Conservation (phyloP, 2,113 vertebrate genomes). For the Psilopogon haemacephalus region DNA sequence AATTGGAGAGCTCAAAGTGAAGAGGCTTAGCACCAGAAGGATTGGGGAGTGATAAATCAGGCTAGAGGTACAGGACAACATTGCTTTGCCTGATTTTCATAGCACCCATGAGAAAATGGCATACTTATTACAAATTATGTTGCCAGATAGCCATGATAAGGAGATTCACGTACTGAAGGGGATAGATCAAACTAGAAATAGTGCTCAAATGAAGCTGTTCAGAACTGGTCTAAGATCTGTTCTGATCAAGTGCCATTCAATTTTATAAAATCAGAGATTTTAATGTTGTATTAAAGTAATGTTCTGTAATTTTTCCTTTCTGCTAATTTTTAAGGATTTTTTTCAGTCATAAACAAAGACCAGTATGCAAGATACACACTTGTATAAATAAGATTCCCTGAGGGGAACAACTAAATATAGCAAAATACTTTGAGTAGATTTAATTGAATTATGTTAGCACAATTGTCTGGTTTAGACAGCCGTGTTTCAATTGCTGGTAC, state of each 20-base stretch:
- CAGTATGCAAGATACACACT: neutral
- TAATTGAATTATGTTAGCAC: neutral
- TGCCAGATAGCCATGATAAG: neutral
- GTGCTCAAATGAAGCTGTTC: neutral
- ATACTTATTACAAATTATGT: slow-evolving; percentile 49
- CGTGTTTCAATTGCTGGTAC: neutral
- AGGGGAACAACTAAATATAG: neutral
- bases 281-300: neutral
- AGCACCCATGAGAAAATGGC: slow-evolving; percentile 27
- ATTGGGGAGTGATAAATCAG: slow-evolving; percentile 53
- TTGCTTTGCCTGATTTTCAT: slow-evolving; percentile 48
- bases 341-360: neutral
- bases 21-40: slow-evolving; percentile 2
- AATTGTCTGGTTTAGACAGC: neutral
- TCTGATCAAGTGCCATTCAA: neutral
- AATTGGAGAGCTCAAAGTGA: slow-evolving; percentile 36
- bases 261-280: neutral
- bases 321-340: neutral
- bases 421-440: neutral
- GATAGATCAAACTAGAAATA: neutral
- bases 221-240: neutral
- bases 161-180: neutral
- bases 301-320: neutral
- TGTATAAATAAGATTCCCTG: neutral
- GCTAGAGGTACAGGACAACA: slow-evolving; percentile 22